phyloP scores from a whole-genome alignment of 2,113 vertebrate species.

The Scomber scombrus region DNA sequence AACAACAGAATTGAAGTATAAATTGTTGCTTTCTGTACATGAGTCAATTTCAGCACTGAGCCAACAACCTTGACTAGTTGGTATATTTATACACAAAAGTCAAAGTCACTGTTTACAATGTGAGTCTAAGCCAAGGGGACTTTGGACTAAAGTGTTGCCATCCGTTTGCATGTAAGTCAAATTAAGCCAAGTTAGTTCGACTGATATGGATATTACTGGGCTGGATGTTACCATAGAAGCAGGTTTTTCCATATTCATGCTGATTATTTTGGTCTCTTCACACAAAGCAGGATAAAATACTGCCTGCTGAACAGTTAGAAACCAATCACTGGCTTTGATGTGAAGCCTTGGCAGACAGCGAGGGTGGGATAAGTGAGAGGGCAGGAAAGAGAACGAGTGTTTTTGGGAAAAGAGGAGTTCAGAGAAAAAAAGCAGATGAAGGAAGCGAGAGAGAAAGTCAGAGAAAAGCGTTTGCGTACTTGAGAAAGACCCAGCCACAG shows the following conservation, averaged over 20 bases:
- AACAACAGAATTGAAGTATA: slow-evolving; percentile 54
- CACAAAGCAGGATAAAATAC: slow-evolving; percentile 80
- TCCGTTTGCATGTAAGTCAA: slow-evolving; percentile 80
- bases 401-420: slow-evolving; percentile 52
- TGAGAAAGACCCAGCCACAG: slow-evolving; percentile 57
- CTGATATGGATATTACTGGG: slow-evolving; percentile 82
- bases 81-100: slow-evolving; percentile 67
- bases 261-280: slow-evolving; percentile 82
- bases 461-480: slow-evolving; percentile 43
- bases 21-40: slow-evolving; percentile 66
- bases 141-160: slow-evolving; percentile 72
- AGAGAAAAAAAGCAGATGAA: slow-evolving; percentile 68
- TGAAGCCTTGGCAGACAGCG: slow-evolving; percentile 77
- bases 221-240: slow-evolving; percentile 80
- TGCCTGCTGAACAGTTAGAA: slow-evolving; percentile 77
- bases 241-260: slow-evolving; percentile 82
- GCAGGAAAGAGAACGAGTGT: slow-evolving; percentile 59
- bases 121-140: slow-evolving; percentile 75
- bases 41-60: slow-evolving; percentile 53
- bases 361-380: slow-evolving; percentile 67
- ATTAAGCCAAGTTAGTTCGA: slow-evolving; percentile 80
- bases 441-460: slow-evolving; percentile 54
- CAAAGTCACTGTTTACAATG: slow-evolving; percentile 71
- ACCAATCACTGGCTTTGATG: slow-evolving; percentile 81
- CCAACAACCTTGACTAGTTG: slow-evolving; percentile 80